phyloP scores from a whole-genome alignment of 2,797 vertebrate genomes.

The Sebastes glaucus region DNA sequence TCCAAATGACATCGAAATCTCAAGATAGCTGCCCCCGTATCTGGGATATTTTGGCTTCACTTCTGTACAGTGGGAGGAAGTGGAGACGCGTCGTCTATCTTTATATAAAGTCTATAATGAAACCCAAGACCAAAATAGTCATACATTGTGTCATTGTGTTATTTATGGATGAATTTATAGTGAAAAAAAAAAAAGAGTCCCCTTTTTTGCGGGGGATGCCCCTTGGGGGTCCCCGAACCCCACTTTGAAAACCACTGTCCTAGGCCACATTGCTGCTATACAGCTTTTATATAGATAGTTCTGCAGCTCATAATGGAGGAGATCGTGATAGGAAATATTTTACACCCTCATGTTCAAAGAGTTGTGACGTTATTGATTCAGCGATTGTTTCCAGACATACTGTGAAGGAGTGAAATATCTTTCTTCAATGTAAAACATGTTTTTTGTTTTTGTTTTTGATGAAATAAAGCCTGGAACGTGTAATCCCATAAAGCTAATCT shows the following conservation, averaged over 20 bases:
- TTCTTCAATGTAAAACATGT: neutral
- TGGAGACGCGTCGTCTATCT: no score
- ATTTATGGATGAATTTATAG: no score
- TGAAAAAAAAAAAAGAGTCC: no score
- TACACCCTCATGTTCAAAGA: neutral
- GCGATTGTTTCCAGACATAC: neutral
- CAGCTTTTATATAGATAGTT: neutral
- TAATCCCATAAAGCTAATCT: neutral
- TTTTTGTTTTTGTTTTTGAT: neutral
- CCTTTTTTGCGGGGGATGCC: rapidly evolving
- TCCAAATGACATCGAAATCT: rapidly evolving
- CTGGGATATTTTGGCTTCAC: no score
- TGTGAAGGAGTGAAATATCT: neutral
- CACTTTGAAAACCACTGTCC: no score
- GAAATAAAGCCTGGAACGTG: neutral
- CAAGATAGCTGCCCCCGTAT: rapidly evolving
- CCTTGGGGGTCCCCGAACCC: no score
- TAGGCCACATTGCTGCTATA: neutral
- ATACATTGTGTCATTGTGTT: no score
- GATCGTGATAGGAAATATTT: neutral
- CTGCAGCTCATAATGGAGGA: neutral
- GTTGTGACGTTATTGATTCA: neutral
- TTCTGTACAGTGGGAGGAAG: no score
- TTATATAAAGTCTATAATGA: no score
- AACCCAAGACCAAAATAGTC: no score